Evolutionary conservation across 2,888 invertebrate genomes (phyloP).

Genomic region (Callimorpha dominula): DNA sequence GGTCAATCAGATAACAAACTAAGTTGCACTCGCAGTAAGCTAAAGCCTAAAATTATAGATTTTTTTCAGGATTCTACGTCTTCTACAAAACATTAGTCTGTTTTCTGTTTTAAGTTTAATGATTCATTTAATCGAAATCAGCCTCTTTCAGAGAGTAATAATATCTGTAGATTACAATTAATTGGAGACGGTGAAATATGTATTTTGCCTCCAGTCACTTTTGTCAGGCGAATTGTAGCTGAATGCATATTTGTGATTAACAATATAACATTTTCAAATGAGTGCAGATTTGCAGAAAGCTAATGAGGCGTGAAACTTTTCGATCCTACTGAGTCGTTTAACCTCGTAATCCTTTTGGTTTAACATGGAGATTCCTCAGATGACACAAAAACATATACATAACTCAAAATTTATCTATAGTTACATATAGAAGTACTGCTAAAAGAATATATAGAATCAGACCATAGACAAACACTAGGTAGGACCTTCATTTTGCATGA

Average conservation of each 20-base stretch:
- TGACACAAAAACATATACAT: not conserved
- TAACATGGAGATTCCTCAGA: not conserved
- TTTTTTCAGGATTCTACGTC: no score
- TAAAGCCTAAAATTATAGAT: no score
- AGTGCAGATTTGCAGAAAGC: not conserved
- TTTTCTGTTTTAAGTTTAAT: no score
- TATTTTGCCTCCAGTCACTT: not conserved
- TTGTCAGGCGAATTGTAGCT: not conserved
- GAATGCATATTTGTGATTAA: not conserved
- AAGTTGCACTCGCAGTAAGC: no score
- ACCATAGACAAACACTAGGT: not conserved
- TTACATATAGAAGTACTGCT: not conserved
- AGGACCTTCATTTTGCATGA: conserved; percentile 23
- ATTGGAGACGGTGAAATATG: not conserved
- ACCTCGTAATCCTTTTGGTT: not conserved
- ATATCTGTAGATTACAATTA: not conserved
- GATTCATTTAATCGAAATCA: no score
- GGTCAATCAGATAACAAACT: no score
- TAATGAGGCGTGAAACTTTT: not conserved
- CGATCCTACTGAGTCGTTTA: not conserved
- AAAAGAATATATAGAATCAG: not conserved
- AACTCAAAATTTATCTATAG: not conserved
- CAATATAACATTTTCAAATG: not conserved
- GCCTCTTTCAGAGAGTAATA: not conserved
- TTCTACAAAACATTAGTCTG: no score